Conservation (phyloP, 2,113 vertebrate genomes). For the Neotragus pygmaeus region DNA sequence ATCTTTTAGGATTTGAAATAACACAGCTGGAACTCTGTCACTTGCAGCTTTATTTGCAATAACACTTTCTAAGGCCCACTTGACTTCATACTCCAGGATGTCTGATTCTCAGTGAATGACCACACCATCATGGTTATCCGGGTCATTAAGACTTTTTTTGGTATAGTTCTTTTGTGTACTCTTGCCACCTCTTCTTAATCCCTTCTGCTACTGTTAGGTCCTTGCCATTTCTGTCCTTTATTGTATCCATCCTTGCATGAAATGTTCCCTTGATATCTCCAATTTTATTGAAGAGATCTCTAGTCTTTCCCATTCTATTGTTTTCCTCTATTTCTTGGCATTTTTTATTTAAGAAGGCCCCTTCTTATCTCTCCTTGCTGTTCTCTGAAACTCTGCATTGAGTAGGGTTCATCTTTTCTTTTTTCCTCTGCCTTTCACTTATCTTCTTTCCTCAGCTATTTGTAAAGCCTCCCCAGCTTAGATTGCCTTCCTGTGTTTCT, state of each 20-base stretch:
- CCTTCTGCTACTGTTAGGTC: neutral
- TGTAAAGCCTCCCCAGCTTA: neutral
- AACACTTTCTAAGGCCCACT: neutral
- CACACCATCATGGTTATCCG: neutral
- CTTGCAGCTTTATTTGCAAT: neutral
- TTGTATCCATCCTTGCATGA: neutral
- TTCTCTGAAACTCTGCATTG: neutral
- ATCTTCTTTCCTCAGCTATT: neutral
- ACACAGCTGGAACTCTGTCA: neutral
- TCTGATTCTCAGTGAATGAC: neutral
- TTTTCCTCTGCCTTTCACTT: neutral
- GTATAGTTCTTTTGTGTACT: neutral
- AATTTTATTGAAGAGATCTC: neutral
- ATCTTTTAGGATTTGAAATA: neutral
- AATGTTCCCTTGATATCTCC: neutral
- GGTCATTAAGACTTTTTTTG: neutral
- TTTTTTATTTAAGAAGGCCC: neutral
- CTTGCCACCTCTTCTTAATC: neutral
- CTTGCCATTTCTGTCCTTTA: neutral
- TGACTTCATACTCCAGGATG: neutral
- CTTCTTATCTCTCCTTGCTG: neutral
- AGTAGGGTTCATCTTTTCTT: neutral
- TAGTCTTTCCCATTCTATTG: neutral
- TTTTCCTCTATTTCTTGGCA: neutral
- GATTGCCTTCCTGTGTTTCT: neutral